Evolutionary conservation across 1,140 invertebrate genomes (phyloP).

Genomic region (Drosophila tani): DNA sequence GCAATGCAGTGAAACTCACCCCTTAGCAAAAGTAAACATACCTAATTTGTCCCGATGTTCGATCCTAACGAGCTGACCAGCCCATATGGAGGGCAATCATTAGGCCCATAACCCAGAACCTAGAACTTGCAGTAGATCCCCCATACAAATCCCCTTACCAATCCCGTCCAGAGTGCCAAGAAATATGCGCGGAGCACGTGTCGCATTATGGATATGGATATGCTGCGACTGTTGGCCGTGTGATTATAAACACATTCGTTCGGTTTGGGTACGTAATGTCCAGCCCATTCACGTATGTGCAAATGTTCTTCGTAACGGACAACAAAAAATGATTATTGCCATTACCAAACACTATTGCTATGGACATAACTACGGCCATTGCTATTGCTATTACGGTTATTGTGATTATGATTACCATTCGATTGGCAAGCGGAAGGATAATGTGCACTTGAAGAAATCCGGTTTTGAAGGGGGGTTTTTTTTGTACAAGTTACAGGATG

Average conservation of each 20-base stretch:
- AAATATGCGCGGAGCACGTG: constrained; percentile 77
- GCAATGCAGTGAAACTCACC: constrained; percentile 61
- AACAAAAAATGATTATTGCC: constrained; percentile 76
- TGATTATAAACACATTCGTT: constrained; percentile 78
- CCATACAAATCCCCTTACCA: constrained; percentile 22
- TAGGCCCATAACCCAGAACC: constrained; percentile 49
- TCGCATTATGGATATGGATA: constrained; percentile 65
- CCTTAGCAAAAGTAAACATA: constrained; percentile 16
- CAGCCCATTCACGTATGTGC: constrained; percentile 74
- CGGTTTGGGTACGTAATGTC: constrained; percentile 49
- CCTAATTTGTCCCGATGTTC: constrained; percentile 30
- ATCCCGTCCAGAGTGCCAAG: constrained; percentile 47
- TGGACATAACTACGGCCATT: constrained; percentile 68
- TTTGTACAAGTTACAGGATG: too few species aligned
- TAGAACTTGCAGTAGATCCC: constrained; percentile 4
- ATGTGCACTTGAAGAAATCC: constrained; percentile 12
- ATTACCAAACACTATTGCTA: constrained; percentile 60
- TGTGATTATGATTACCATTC: constrained; percentile 83
- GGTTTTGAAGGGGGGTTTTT: neutral
- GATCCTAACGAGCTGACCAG: constrained; percentile 50
- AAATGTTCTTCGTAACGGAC: constrained; percentile 67
- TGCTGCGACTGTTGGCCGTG: constrained; percentile 61
- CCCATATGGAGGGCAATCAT: constrained; percentile 57
- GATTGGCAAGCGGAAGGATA: constrained; percentile 56
- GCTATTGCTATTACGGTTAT: constrained; percentile 72